Evolutionary conservation across 64 coral and sea anemone genomes (phyloP), one percentile per base, ranked within the genome.

Genomic region (Montipora efflorescens): DNA sequence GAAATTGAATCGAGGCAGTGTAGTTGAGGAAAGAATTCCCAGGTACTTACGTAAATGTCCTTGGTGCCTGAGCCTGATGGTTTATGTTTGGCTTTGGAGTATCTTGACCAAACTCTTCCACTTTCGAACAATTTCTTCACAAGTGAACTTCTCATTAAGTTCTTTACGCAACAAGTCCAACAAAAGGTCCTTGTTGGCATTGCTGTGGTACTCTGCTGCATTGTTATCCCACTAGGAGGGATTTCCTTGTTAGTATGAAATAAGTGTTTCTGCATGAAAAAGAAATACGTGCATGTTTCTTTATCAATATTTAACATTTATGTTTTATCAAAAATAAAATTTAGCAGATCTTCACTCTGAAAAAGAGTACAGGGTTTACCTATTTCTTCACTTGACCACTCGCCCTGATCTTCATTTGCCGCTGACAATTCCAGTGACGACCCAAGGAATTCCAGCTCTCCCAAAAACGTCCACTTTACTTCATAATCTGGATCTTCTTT

Each of bases 11-110:
- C 47, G 45, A 75, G 44, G 82, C 28, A 91, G 21, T 80, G 7
- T 49, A 90, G 61, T 59, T 90, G 89, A 53, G 75, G 22, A 73
- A 62, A 90, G 36, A 90, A 90, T 59, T 90, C 89, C 89, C 59
- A 90, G 14, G 76, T 58, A 64, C 75, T 67, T 59, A 36, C 46
- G 58, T 90, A 90, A 59, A 90, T 73, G 12, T 90, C 77, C 23
- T 66, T 71, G 21, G 89, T 80, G 5, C 89, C 89, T 55, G 77
- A 91, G 22, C 25, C 89, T 48, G 77, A 81, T 73, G 78, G 22
- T 72, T 85, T 85, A 12, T 85, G 18, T 15, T 25, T 66, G 61
- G 82, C 55, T 68, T 85, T 67, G 6, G 59, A 62, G 22, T 25
- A 59, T 66, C 21, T 85, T 85, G 57, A 85, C 58, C n/a, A 85